phyloP scores from a whole-genome alignment of 2,888 invertebrate species.

The Eustalomyia histrio region DNA sequence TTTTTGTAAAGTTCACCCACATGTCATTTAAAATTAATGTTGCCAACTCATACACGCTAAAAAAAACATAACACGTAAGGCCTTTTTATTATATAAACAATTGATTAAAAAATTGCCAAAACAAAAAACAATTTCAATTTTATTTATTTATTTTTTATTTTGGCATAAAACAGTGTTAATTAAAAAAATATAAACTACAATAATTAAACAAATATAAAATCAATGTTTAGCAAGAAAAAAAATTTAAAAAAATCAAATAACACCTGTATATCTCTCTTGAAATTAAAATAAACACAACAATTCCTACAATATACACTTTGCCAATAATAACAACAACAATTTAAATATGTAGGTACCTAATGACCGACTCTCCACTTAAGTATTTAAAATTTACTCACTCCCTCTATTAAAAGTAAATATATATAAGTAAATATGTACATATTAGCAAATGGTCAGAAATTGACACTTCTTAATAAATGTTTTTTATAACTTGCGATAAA shows the following conservation, averaged over 20 bases:
- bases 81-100: conserved; percentile 13
- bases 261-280: conserved; percentile 41
- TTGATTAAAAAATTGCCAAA: not conserved
- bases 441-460: no score
- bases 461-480: no score
- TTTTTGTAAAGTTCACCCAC: no score
- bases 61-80: not conserved
- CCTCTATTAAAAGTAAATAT: not conserved
- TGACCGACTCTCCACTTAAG: not conserved
- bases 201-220: conserved; percentile 8
- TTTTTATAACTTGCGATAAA: no score
- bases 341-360: not conserved
- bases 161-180: conserved; percentile 6
- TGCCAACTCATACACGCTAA: not conserved
- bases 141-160: not conserved
- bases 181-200: conserved; percentile 20
- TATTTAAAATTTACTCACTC: conserved; percentile 10
- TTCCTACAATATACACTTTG: conserved; percentile 6
- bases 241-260: conserved; percentile 40
- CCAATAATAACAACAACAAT: conserved; percentile 21
- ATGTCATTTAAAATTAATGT: no score
- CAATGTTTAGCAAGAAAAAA: not conserved
- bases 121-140: conserved; percentile 10
- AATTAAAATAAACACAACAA: conserved; percentile 25
- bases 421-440: not conserved